Evolutionary conservation across 2,888 invertebrate species (phyloP).

Genomic region (Macrosoma leucophasiata): DNA sequence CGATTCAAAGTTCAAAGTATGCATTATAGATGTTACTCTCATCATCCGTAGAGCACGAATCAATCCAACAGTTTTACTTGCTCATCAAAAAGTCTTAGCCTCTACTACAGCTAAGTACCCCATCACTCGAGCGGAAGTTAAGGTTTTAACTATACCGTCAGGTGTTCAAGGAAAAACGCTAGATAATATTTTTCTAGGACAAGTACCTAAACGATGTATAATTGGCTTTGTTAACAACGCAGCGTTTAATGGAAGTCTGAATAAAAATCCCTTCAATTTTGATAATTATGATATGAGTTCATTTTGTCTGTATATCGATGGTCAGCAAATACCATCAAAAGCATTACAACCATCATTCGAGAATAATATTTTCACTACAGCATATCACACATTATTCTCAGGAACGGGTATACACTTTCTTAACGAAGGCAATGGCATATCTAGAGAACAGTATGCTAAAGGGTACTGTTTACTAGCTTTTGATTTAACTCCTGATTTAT

Average conservation of each 20-base stretch:
- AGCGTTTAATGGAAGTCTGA: constrained; percentile 2
- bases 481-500: constrained; percentile 26
- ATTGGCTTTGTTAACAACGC: constrained; percentile 22
- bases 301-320: constrained; percentile 28
- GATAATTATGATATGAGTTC: constrained; percentile 15
- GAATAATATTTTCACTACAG: constrained; percentile 8
- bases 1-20: constrained; percentile 13
- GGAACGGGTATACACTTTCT: constrained; percentile 28
- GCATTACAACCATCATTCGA: constrained; percentile 18
- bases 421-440: constrained; percentile 27
- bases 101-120: constrained; percentile 28
- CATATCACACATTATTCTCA: constrained; percentile 25
- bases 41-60: constrained; percentile 8
- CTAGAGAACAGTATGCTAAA: constrained; percentile 23
- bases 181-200: constrained; percentile 27
- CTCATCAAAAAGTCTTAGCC: constrained; percentile 19
- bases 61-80: constrained; percentile 14
- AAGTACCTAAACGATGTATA: constrained; percentile 21
- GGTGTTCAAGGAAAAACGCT: too few relatives aligned
- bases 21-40: constrained; percentile 11
- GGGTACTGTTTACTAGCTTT: constrained; percentile 28
- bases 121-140: constrained; percentile 25
- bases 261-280: constrained; percentile 7
- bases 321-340: constrained; percentile 20
- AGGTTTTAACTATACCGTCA: constrained; percentile 25